phyloP scores from a whole-genome alignment of 2,888 invertebrate species.

The Melanostoma scalare region DNA sequence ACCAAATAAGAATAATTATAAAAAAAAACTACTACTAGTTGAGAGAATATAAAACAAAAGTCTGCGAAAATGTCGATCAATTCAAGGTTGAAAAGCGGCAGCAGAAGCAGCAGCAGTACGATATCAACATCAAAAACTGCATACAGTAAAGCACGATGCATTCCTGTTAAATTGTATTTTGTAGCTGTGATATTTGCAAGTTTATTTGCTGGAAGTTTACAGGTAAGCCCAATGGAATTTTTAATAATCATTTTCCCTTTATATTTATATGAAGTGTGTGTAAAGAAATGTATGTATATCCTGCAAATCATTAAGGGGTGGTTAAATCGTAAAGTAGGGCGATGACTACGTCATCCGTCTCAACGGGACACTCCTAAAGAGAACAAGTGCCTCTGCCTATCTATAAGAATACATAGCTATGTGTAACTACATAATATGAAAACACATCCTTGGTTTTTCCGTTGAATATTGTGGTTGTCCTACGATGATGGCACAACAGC shows the following conservation, averaged over 20 bases:
- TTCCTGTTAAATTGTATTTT: conserved; percentile 64
- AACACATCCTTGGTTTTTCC: conserved; percentile 14
- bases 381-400: conserved; percentile 17
- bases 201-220: conserved; percentile 75
- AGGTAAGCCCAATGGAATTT: conserved; percentile 69
- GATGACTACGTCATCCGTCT: conserved; percentile 63
- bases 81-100: conserved; percentile 56
- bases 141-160: conserved; percentile 40
- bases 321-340: conserved; percentile 82
- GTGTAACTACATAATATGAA: background rate
- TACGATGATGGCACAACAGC: conserved; percentile 49
- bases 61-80: conserved; percentile 53
- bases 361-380: conserved; percentile 40
- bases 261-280: conserved; percentile 45
- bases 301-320: conserved; percentile 81
- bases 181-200: conserved; percentile 76
- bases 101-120: background rate
- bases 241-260: conserved; percentile 16
- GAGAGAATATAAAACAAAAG: conserved; percentile 1
- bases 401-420: background rate
- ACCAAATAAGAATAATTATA: conserved; percentile 14
- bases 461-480: conserved; percentile 31
- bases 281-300: background rate
- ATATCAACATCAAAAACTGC: conserved; percentile 30
- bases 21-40: background rate